A percentile compares a stretch with the other conserved stretches of the same genome.
phyloP scores from a whole-genome alignment of 2,888 invertebrate genomes.

The Norana najaformis region DNA sequence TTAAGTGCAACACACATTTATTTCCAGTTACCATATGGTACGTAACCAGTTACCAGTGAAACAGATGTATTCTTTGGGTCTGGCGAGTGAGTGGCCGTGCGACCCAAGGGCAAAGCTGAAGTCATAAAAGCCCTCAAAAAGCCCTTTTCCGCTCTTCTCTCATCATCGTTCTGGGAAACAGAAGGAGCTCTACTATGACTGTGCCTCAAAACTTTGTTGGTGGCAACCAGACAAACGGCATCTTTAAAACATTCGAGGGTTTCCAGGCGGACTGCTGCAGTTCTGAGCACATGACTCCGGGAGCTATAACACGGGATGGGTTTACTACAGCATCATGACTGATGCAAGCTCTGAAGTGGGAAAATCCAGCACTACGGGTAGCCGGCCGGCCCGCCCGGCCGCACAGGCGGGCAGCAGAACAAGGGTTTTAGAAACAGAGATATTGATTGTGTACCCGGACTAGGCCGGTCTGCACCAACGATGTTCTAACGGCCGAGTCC shows the following conservation, averaged over 20 bases:
- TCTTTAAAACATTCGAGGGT: background rate
- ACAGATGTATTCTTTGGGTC: background rate
- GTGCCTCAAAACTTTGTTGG: background rate
- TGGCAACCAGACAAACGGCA: background rate
- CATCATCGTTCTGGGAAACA: background rate
- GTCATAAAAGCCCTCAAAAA: background rate
- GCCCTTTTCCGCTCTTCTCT: background rate
- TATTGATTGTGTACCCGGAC: background rate
- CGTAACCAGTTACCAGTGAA: background rate
- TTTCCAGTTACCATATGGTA: background rate
- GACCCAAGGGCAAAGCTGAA: background rate
- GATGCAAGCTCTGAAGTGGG: background rate
- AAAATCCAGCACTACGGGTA: background rate
- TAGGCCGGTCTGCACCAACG: background rate
- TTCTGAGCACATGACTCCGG: background rate
- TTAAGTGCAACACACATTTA: background rate
- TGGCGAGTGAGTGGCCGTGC: background rate
- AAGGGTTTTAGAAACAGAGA: background rate
- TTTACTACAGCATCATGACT: background rate
- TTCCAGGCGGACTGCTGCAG: background rate
- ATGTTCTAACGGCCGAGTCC: no score
- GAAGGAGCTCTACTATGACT: background rate
- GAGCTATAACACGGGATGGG: conserved; percentile 5
- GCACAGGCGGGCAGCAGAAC: background rate
- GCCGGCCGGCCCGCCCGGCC: background rate